Base-by-base conservation (phyloP, 2,113 vertebrate species). In the Oryzias celebensis region DNA sequence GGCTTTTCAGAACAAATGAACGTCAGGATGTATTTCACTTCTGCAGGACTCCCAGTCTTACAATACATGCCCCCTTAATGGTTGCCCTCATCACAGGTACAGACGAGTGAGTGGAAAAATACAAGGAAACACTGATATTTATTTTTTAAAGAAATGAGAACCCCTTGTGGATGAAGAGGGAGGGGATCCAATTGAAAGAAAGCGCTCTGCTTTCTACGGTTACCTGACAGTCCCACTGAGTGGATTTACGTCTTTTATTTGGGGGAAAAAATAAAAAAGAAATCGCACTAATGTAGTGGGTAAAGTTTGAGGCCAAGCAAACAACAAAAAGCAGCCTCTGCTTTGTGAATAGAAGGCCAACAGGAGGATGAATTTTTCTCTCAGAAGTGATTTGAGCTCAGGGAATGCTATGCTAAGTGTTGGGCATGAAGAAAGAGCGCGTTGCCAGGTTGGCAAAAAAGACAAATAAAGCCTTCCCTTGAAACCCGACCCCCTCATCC, bases 211-310 rank as follows among this genome's bases (percentile, higher is more conserved):
- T 48, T 7, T 16, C 8, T 18, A 53, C 12, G 7, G 50, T 46
- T 65, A 22, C 49, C 45, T 22, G 15, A 56, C 49, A 13, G 44
- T 42, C 49, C 46, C 22, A 43, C 54, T 56, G 41, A 12, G 20
- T 58, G 47, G 66, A 73, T 31, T 65, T 53, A 45, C 58, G 15
- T 1, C 20, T 20, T 20, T 20, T 20, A 20, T 20, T 20, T 20
- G 20, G 20, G 20, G 20, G 20, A 20, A 20, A 20, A 20, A 20
- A 20, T 20, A 1, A 20, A 20, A 20, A 20, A 20, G 75, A 65
- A 62, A 46, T 83, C 70, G 72, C 86, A 88, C 83, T 85, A 88
- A 81, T 86, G 88, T 89, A 89, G 86, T 88, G 88, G 76, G 82
- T 81, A 82, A 73, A 53, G 59, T 60, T 75, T 55, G 50, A 58